Evolutionary conservation across 2,797 vertebrate genomes (phyloP), one percentile per base, ranked within the genome.

Genomic region (Octomys mimax): DNA sequence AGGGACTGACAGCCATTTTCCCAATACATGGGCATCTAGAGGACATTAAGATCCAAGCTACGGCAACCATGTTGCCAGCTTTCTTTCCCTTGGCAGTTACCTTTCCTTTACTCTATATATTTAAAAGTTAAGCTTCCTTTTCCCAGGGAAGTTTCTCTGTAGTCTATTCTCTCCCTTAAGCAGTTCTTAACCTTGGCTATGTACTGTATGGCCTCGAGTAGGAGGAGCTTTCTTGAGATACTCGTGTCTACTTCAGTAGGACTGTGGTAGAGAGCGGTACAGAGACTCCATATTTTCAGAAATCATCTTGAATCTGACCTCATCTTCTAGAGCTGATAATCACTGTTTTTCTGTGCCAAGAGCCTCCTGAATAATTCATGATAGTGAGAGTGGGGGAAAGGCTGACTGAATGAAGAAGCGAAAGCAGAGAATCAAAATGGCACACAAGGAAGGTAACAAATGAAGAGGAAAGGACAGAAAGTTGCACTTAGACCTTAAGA

Each of bases 281-380:
- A 6, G 75, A 87, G 31, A 57, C 57, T 71, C 66, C 66, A 28
- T 54, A 18, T 46, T 42, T 57, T 71, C 42, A 70, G 28, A 49
- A 86, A 81, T 39, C 24, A 61, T 18, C 62, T 73, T 64, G 5
- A 79, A 26, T 89, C 71, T 80, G 31, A 16, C 28, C 28, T 87
- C 18, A 5, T 10, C 52, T 62, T 10, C 52, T 62, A 11, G 22
- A 57, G 6, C 39, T 52, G 49, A 78, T 85, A 86, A 86, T 33
- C 8, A 3, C 52, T 49, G 21, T 24, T 22, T 81, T 6, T 1
- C 5, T 77, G 18, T 10, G 14, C 59, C 46, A 73, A 80, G 36
- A 39, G 4, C 75, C 49, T 97, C 57, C 36, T 71, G 89, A 88
- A 61, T 94, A 81, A 75, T 81, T 95, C 75, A 88, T 77, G 57